Base-by-base conservation (phyloP, 2,888 invertebrate genomes). In the Antheraea yamamai region DNA sequence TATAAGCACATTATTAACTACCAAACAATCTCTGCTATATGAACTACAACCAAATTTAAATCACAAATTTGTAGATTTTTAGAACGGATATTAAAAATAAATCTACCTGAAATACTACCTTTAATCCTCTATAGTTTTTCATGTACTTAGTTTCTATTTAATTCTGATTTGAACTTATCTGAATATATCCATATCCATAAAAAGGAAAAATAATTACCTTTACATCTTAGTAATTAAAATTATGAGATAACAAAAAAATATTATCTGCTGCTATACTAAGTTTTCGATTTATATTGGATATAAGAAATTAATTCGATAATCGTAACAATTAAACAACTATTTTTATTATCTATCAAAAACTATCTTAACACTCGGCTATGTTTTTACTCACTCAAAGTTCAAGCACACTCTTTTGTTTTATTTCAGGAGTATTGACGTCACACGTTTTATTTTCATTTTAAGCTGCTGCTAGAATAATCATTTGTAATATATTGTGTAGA, bases 401-500 rank as follows among this genome's bases (percentile, higher is more conserved):
- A 23, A 23, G n/a, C 23, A 23, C 23, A 61, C 23, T 61, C n/a
- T 61, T 61, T 61, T 23, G 61, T 61, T 23, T 61, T n/a, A 23
- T 61, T 61, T 61, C 23, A 23, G 61, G 61, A 23, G 61, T 61
- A 58, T 58, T 58, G 58, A 58, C 58, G n/a, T 58, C 58, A 58
- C 10, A n/a, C 20, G 20, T 20, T 58, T 58, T 58, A 58, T 58
- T 58, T 23, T 10, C 20, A 58, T 23, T 20, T n/a, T n/a, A 58
- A 58, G 23, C n/a, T n/a, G 8, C 58, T 58, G 58, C 58, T 58
- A n/a, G 52, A 23, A 23, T 6, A 58, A 23, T n/a, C 58, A 58
- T 58, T 58, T 6, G 20, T n/a, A 58, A 58, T n/a, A 0, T 58
- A 58, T n/a, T 58, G 52, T 55, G 18, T 58, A 58, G n/a, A n/a